These are phyloP conservation scores for Nephila pilipes DNA, from an alignment of 1,140 invertebrate species.

Conservation along the genomic window DNA sequence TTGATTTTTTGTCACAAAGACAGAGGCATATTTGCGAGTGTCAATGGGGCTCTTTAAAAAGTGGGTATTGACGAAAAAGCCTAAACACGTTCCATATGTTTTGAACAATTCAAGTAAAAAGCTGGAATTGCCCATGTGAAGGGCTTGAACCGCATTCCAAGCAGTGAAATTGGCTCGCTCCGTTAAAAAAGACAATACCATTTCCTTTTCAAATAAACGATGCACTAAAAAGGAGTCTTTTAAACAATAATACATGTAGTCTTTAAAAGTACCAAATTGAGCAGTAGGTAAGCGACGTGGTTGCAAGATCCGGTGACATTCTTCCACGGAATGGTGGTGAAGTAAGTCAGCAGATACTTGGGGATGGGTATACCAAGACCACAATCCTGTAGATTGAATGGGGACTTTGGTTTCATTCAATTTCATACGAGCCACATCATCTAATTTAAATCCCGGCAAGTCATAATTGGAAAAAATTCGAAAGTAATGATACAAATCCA, in stretches of 20 bases:
- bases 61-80: constrained; percentile 27
- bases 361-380: constrained; percentile 29
- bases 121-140: constrained; percentile 6
- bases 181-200: background rate
- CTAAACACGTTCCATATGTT: background rate
- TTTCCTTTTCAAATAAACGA: constrained; percentile 50
- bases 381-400: constrained; percentile 3
- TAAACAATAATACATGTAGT: constrained; percentile 24
- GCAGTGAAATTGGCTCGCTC: constrained; percentile 47
- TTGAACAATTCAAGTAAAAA: constrained; percentile 48
- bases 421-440: constrained; percentile 50
- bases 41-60: constrained; percentile 26
- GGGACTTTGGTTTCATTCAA: constrained; percentile 41
- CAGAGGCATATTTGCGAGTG: background rate
- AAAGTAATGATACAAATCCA: constrained; percentile 58
- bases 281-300: background rate
- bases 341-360: background rate
- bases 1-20: background rate
- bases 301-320: background rate
- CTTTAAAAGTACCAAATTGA: constrained; percentile 18
- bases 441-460: constrained; percentile 64
- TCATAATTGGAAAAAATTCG: constrained; percentile 51
- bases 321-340: background rate
- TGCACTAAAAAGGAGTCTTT: background rate
- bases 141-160: background rate